phyloP scores from a whole-genome alignment of 64 coral and sea anemone genomes.

The Actinia equina region DNA sequence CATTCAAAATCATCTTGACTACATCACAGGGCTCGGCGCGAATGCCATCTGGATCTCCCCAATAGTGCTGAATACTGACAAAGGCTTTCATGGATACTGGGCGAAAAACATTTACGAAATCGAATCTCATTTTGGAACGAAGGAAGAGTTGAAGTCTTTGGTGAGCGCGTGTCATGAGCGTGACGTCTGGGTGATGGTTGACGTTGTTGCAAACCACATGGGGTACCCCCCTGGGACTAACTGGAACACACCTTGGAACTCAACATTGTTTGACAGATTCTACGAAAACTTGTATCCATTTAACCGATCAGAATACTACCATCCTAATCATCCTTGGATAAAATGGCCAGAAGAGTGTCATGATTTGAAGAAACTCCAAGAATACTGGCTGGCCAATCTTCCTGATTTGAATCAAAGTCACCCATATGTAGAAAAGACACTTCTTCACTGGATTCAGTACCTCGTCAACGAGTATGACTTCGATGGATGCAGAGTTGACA shows the following conservation, averaged over 20 bases:
- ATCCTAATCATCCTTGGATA: constrained; percentile 57
- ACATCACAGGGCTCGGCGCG: constrained; percentile 52
- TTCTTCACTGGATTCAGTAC: constrained; percentile 55
- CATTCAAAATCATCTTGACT: constrained; percentile 64
- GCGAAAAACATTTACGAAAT: constrained; percentile 71
- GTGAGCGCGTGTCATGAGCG: constrained; percentile 67
- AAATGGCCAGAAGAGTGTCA: constrained; percentile 73
- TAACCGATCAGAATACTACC: constrained; percentile 54
- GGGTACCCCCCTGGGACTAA: constrained; percentile 46
- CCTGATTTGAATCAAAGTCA: constrained; percentile 71
- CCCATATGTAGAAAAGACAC: constrained; percentile 43
- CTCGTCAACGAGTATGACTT: constrained; percentile 55
- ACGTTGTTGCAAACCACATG: constrained; percentile 79
- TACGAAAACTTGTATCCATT: constrained; percentile 45
- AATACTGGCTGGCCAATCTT: constrained; percentile 71
- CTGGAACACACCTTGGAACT: constrained; percentile 2
- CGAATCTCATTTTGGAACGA: constrained; percentile 62
- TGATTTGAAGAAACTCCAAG: constrained; percentile 64
- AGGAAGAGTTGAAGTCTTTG: constrained; percentile 52
- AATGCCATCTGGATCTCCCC: constrained; percentile 80
- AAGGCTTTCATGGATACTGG: constrained; percentile 79
- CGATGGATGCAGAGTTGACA: constrained; percentile 70
- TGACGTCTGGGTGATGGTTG: constrained; percentile 68
- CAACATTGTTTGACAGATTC: constrained; percentile 11
- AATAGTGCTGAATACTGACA: constrained; percentile 47